Percentiles rank a stretch among this genome's conserved stretches.
Evolutionary conservation across 2,113 vertebrate genomes (phyloP).

Genomic region (Athene cunicularia): DNA sequence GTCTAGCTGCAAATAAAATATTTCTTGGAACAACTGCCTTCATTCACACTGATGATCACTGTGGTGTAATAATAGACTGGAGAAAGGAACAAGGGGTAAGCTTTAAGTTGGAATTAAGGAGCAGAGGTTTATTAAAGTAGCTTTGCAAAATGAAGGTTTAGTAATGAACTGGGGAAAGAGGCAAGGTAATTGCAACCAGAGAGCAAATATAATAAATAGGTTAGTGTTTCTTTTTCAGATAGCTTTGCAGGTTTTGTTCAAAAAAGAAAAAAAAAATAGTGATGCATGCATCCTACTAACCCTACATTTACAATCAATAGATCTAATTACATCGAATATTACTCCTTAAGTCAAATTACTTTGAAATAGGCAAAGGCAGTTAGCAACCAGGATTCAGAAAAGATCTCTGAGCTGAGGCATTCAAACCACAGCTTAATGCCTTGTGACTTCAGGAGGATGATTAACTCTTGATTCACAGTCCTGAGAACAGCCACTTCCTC

Average conservation of each 20-base stretch:
- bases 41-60: neutral
- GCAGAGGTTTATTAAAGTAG: neutral
- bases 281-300: neutral
- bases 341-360: neutral
- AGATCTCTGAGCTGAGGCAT: neutral
- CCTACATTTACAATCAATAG: neutral
- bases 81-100: neutral
- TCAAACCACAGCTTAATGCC: neutral
- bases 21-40: neutral
- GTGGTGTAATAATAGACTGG: neutral
- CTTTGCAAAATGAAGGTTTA: neutral
- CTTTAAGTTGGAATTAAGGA: neutral
- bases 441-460: constrained; percentile 33
- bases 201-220: neutral
- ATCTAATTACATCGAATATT: neutral
- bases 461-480: neutral
- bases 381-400: neutral
- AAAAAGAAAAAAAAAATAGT: neutral
- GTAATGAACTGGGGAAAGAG: neutral
- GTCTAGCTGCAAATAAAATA: neutral
- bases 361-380: neutral
- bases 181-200: neutral
- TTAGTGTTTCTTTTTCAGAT: neutral
- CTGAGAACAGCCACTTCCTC: constrained; percentile 27
- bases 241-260: neutral